Evolutionary conservation across 30 jellyfish, hydroid and myxozoan genomes (phyloP), one percentile per base, ranked within the genome.

Genomic region (Turritopsis dohrnii): DNA sequence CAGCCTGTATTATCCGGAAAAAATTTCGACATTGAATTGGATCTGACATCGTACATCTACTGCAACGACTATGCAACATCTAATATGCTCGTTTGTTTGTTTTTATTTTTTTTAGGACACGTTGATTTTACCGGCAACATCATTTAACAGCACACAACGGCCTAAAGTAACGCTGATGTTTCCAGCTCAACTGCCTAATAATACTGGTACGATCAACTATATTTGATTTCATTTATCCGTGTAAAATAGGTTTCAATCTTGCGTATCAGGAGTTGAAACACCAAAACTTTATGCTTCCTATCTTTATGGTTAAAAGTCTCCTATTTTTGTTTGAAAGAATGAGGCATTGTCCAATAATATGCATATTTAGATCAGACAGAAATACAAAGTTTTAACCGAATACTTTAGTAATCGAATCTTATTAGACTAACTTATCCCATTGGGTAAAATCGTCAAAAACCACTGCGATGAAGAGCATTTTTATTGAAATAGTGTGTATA

Each of bases 101-200:
- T 41, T 41, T 41, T 13, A 41, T 41, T 41, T 41, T 65, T 52
- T 86, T 79, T 66, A 90, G 96, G 96, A 90, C 54, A 88, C 85
- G 28, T 73, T 90, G 19, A 21, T 90, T 24, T 84, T 90, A 24
- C 96, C 96, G 52, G 96, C 96, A 0, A 72, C 88, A 3, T 85
- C 79, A 31, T 65, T 53, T 65, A 90, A 86, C 77, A 83, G 79
- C 21, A 90, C 94, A 29, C 95, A 81, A 29, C 60, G 96, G 17
- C 96, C 96, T 0, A 87, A 86, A 41, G 95, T 90, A 0, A 80
- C 96, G 18, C 86, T 90, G 31, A 86, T 90, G 24, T 75, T 90
- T 7, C 96, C 96, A 72, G 80, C 84, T 29, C 75, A 28, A 5
- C 8, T 28, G 72, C 30, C 96, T 18, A 74, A 85, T 69, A 30